A percentile compares a stretch with the other conserved stretches of the same genome.
Conservation (phyloP, 1,140 invertebrate genomes). For the Dinoponera quadriceps region DNA sequence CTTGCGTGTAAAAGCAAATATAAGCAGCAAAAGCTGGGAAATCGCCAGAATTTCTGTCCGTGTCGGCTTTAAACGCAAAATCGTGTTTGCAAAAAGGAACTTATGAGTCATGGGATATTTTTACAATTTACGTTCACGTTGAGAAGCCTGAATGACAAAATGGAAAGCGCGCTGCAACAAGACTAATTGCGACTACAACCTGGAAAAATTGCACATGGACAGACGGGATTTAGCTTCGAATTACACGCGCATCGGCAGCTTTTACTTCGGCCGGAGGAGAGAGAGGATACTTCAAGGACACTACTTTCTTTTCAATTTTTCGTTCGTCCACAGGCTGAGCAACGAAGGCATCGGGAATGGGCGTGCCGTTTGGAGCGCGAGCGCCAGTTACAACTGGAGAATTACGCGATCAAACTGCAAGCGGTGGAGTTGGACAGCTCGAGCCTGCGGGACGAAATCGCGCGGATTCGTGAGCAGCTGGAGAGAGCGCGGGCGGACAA, state of each 20-base stretch:
- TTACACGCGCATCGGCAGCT: no score
- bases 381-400: constrained; percentile 94
- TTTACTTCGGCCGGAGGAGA: no score
- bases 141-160: background rate
- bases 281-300: background rate
- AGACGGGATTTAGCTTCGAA: no score
- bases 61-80: background rate
- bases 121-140: background rate
- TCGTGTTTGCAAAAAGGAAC: background rate
- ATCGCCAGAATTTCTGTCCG: background rate
- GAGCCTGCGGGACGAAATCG: constrained; percentile 91
- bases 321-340: constrained; percentile 89
- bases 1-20: background rate
- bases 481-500: constrained; percentile 88
- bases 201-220: no score
- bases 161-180: background rate
- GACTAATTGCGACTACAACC: no score
- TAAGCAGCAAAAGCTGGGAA: background rate
- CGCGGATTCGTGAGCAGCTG: constrained; percentile 85
- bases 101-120: no score
- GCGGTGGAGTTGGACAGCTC: constrained; percentile 92
- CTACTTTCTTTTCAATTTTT: background rate
- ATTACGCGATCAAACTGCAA: constrained; percentile 92
- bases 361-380: constrained; percentile 93
- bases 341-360: constrained; percentile 93